phyloP scores from a whole-genome alignment of 1,140 invertebrate genomes.

The Habropoda laboriosa region DNA sequence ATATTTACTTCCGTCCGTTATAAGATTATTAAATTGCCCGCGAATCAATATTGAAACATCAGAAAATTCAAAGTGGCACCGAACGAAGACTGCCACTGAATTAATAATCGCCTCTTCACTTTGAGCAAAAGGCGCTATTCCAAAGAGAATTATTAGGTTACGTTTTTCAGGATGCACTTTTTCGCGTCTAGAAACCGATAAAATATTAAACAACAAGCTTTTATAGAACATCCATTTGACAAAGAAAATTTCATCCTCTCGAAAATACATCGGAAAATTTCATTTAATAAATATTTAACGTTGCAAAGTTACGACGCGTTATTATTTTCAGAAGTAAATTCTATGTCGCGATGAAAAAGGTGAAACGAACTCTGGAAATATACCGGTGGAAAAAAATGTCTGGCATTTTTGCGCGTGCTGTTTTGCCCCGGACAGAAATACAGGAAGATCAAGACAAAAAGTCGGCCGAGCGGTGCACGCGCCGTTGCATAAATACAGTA shows the following conservation, averaged over 20 bases:
- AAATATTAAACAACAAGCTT: neutral
- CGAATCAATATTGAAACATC: neutral
- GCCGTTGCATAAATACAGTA: conserved; percentile 19
- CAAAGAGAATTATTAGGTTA: neutral
- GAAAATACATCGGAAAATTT: too few species aligned
- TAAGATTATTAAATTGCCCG: too few species aligned
- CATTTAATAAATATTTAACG: too few species aligned
- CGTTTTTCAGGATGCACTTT: neutral
- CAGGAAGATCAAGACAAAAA: conserved; percentile 19
- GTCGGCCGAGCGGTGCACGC: neutral
- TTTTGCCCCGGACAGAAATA: neutral
- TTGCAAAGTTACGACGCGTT: neutral
- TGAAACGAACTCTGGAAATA: too few species aligned
- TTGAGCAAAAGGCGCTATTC: neutral
- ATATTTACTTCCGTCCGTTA: too few species aligned
- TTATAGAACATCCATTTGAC: too few species aligned
- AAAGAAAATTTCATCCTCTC: too few species aligned
- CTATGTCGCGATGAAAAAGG: too few species aligned
- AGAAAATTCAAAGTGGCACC: neutral
- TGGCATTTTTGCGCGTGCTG: neutral
- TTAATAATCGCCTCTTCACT: neutral
- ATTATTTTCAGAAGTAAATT: neutral
- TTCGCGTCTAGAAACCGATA: neutral
- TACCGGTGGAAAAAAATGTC: neutral
- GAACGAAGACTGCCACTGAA: neutral